phyloP scores from a whole-genome alignment of 2,113 vertebrate species.

The Ammodramus savannarum region DNA sequence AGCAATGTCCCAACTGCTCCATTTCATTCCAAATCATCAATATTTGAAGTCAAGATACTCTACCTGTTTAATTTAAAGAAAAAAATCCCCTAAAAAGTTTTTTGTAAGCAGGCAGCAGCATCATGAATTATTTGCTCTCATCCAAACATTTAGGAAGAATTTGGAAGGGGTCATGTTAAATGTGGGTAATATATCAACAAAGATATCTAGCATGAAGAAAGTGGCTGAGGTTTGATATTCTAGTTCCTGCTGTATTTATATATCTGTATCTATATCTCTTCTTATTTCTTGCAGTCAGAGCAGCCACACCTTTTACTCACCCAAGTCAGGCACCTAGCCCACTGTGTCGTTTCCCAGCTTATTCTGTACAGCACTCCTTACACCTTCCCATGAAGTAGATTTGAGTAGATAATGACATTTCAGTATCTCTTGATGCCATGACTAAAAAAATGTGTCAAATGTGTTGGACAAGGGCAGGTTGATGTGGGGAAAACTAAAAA shows the following conservation, averaged over 20 bases:
- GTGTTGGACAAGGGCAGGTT: neutral
- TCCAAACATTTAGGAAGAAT: neutral
- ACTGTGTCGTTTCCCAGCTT: neutral
- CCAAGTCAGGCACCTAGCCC: neutral
- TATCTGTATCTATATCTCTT: neutral
- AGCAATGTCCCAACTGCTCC: accelerated
- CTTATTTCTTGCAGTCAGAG: neutral
- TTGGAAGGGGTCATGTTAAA: neutral
- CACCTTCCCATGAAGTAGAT: neutral
- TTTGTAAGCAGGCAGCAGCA: accelerated
- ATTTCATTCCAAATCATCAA: neutral
- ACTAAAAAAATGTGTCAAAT: neutral
- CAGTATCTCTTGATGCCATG: neutral
- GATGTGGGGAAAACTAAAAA: neutral
- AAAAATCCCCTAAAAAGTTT: neutral
- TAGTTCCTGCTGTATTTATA: neutral
- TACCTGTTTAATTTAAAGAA: neutral
- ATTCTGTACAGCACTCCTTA: neutral
- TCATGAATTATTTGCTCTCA: too few species aligned
- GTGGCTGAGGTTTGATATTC: neutral
- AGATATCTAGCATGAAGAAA: neutral
- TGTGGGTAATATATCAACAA: neutral
- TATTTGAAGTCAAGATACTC: neutral
- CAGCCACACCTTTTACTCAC: neutral
- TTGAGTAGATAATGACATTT: neutral